phyloP scores from a whole-genome alignment of 2,888 invertebrate species.

The Lamellibrachia columna region DNA sequence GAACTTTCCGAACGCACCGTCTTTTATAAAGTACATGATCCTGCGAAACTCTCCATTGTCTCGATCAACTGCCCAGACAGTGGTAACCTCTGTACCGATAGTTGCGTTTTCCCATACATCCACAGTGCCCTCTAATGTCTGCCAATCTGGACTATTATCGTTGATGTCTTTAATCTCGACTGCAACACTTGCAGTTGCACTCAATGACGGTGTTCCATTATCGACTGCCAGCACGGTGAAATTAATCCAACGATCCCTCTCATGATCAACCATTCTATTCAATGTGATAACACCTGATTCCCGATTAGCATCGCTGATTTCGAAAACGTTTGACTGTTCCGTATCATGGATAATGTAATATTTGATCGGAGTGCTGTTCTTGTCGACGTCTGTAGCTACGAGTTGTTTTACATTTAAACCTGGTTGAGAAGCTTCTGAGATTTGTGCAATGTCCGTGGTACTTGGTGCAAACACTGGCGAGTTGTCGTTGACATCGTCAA shows the following conservation, averaged over 20 bases:
- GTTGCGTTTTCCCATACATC: constrained; percentile 35
- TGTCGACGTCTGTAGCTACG: constrained; percentile 35
- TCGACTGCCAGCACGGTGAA: constrained; percentile 35
- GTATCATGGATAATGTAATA: constrained; percentile 34
- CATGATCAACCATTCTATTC: constrained; percentile 31
- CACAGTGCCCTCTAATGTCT: background rate
- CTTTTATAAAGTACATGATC: constrained; percentile 36
- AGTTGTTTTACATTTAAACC: constrained; percentile 37
- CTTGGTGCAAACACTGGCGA: constrained; percentile 35
- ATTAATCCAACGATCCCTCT: constrained; percentile 30
- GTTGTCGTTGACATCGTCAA: constrained; percentile 41
- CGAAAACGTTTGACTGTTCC: constrained; percentile 24
- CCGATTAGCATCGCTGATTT: constrained; percentile 34
- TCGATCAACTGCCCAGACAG: constrained; percentile 34
- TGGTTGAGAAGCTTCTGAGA: constrained; percentile 37
- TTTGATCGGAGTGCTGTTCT: constrained; percentile 24
- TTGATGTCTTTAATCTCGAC: constrained; percentile 51
- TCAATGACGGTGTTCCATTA: constrained; percentile 32
- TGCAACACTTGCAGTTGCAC: constrained; percentile 33
- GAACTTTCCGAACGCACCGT: constrained; percentile 33
- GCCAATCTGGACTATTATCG: constrained; percentile 59
- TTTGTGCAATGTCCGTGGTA: constrained; percentile 25
- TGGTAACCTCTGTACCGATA: constrained; percentile 29
- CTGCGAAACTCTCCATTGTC: constrained; percentile 36
- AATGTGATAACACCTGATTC: constrained; percentile 34